Evolutionary conservation across 1,140 invertebrate species (phyloP), one percentile per base, ranked within the genome.

Genomic region (Drosophila navojoa): DNA sequence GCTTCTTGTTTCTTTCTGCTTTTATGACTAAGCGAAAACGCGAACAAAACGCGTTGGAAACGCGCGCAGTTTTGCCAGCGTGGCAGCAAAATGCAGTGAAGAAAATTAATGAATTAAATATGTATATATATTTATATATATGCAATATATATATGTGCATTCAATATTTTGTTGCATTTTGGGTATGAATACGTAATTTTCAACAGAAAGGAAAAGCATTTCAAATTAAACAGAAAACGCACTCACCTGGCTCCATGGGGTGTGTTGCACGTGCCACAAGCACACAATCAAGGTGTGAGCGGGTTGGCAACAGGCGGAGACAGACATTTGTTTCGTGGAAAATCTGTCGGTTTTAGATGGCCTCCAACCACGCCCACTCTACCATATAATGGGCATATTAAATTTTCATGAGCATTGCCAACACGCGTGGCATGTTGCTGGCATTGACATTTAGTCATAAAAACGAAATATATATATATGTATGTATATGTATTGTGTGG

Each of bases 1-100:
- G 68, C 35, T 11, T 38, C 32, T 2, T 35, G 9, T 35, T 38
- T 27, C 5, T 29, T 29, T 29, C 5, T 29, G 10, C 32, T 64
- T 58, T 27, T 38, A 81, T 86, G 82, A 86, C 82, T 86, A 82
- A 86, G 60, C 52, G 15, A 16, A 68, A 53, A 42, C 64, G 71
- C 64, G n/a, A 38, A 38, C 22, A n/a, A 61, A 62, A 53, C 59
- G 63, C 67, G 62, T 54, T 62, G 25, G 45, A 74, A 84, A 68
- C 47, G 55, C 40, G 35, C 4, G 47, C 44, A 44, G 59, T 75
- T 38, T 3, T 55, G 52, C 10, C 63, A 81, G 25, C 70, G 71
- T 76, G 73, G 66, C 69, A 29, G 5, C 16, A 52, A 58, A 62
- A 45, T 64, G 52, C 22, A 47, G 35, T 59, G 25, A 50, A 49